phyloP scores from a whole-genome alignment of 2,888 invertebrate species.

The Leptinotarsa tumamoca region DNA sequence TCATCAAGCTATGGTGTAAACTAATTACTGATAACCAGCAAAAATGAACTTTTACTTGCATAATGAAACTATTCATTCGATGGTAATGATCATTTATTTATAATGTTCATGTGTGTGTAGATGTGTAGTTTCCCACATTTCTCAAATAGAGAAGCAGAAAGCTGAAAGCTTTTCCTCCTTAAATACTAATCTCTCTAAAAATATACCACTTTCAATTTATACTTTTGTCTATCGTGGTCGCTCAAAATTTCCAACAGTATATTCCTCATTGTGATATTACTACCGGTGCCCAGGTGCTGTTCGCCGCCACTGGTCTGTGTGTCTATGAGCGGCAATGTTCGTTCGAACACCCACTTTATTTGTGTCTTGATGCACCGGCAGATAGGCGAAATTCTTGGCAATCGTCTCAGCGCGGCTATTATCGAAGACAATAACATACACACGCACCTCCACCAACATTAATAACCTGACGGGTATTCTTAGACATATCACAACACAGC shows the following conservation, averaged over 20 bases:
- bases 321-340: slow-evolving; percentile 29
- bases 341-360: slow-evolving; percentile 46
- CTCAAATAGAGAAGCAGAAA: too few species aligned
- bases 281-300: not conserved
- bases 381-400: slow-evolving; percentile 56
- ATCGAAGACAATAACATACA: slow-evolving; percentile 60
- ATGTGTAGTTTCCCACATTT: too few species aligned
- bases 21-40: too few species aligned
- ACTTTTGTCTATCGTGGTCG: too few species aligned
- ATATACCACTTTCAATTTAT: too few species aligned
- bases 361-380: slow-evolving; percentile 41
- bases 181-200: too few species aligned
- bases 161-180: too few species aligned
- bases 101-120: too few species aligned
- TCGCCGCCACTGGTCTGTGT: slow-evolving; percentile 22
- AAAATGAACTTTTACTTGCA: too few species aligned
- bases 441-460: slow-evolving; percentile 59
- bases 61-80: too few species aligned
- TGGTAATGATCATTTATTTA: too few species aligned
- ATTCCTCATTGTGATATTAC: not conserved
- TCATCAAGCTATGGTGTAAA: too few species aligned
- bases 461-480: slow-evolving; percentile 57
- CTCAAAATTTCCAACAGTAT: not conserved
- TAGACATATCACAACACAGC: slow-evolving; percentile 55
- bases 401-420: slow-evolving; percentile 53